phyloP scores from a whole-genome alignment of 2,797 vertebrate species.

The Geotrypetes seraphini region DNA sequence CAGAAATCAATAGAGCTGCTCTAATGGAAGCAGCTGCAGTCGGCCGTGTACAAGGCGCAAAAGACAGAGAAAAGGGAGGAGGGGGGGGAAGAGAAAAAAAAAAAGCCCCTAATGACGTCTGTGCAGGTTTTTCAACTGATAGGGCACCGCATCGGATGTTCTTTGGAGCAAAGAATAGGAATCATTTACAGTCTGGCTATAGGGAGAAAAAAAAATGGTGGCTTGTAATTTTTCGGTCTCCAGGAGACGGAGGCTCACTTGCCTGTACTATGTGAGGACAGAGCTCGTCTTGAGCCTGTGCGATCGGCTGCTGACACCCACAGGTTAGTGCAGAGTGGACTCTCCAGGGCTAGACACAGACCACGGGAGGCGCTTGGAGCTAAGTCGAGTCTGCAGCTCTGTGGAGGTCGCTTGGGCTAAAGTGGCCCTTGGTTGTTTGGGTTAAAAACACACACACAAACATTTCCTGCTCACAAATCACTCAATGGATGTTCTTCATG shows the following conservation, averaged over 20 bases:
- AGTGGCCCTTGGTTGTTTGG: no score
- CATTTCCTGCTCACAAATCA: no score
- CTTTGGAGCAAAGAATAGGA: conserved; percentile 56
- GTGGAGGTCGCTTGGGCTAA: no score
- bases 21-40: conserved; percentile 43
- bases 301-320: background rate
- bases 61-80: background rate
- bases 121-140: conserved; percentile 48
- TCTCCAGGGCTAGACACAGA: no score
- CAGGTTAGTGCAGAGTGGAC: no score
- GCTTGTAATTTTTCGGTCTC: conserved; percentile 34
- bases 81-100: no score
- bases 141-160: conserved; percentile 69
- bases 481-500: no score
- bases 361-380: no score
- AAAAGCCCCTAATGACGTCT: conserved; percentile 47
- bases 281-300: background rate
- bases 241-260: conserved; percentile 16
- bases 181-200: conserved; percentile 37
- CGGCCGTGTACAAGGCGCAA: conserved; percentile 21
- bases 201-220: conserved; percentile 26
- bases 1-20: conserved; percentile 57
- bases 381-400: no score
- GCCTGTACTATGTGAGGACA: background rate
- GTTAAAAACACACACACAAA: no score